Evolutionary conservation across 2,797 vertebrate species (phyloP).

Genomic region (Microctenopoma lineatum): DNA sequence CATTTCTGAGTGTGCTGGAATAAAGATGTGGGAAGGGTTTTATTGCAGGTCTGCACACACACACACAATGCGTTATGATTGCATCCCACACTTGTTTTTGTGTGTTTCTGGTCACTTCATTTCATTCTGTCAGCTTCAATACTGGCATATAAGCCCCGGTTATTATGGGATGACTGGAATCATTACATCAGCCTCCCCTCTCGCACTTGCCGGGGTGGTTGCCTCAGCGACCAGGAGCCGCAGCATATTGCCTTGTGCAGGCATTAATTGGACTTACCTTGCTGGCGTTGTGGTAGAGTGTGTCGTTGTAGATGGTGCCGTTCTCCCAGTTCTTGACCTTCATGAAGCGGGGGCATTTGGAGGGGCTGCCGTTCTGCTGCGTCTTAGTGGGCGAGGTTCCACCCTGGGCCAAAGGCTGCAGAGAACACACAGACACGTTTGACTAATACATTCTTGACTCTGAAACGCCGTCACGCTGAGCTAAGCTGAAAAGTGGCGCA

Average conservation of each 20-base stretch:
- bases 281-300: slow-evolving; percentile 88
- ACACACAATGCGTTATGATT: slow-evolving; percentile 12
- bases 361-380: slow-evolving; percentile 89
- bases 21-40: too few species aligned
- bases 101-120: slow-evolving; percentile 1
- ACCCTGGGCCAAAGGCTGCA: slow-evolving; percentile 78
- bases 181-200: background rate
- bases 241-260: background rate
- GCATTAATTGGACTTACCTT: slow-evolving; percentile 79
- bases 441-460: slow-evolving; percentile 20
- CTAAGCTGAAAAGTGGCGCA: slow-evolving; percentile 4
- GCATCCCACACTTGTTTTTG: slow-evolving; percentile 16
- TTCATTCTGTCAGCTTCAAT: background rate
- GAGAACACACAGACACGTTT: slow-evolving; percentile 38
- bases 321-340: slow-evolving; percentile 98
- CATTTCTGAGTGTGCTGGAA: too few species aligned
- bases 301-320: slow-evolving; percentile 87
- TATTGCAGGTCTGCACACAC: background rate
- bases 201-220: background rate
- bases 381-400: slow-evolving; percentile 87
- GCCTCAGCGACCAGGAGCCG: slow-evolving; percentile 3
- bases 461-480: slow-evolving; percentile 17
- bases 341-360: slow-evolving; percentile 93
- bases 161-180: background rate
- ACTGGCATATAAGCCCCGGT: background rate